Base-by-base conservation (phyloP, 2,888 invertebrate species). In the Gonocerus acuteangulatus region DNA sequence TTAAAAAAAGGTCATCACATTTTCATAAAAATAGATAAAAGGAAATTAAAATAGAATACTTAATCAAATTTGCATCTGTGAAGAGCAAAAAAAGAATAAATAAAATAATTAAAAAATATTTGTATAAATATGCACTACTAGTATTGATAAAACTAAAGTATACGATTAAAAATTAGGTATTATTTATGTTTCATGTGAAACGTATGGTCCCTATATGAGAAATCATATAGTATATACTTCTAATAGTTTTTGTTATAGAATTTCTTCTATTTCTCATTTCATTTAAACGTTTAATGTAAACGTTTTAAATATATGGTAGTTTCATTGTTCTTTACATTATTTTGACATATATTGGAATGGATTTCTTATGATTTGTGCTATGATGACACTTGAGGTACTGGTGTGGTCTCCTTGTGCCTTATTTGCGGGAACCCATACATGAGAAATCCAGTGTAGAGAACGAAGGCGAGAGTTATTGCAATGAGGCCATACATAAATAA, bases 401-500 rank as follows among this genome's bases (percentile, higher is more conserved):
- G 21, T 19, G 16, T 9, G 16, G 47, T 13, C 9, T 18, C 47
- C 9, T 18, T 57, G 7, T 66, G 66, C 61, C 60, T 62, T n/a
- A 65, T 80, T 56, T 86, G 81, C 71, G 88, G 88, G 76, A 94
- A 92, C 74, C 92, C 93, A 74, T 93, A 91, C 69, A 94, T 77
- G 65, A 94, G 78, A 77, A 94, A 94, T 61, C 89, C 87, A 15
- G 94, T 94, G 75, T 94, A 94, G 76, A 92, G 80, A 42, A 92
- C 80, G 73, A 94, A 94, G 49, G 89, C 87, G 71, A 89, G 78
- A 58, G 88, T 86, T 67, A 94, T 82, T 19, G 91, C 90, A 72
- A 91, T 83, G 69, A 93, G 78, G 54, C 89, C 90, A 74, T 93
- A 94, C 93, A 94, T 94, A 74, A 94, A 94, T 69, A 94, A 84